Conservation (phyloP, 2,888 invertebrate genomes). For the Plusia festucae region DNA sequence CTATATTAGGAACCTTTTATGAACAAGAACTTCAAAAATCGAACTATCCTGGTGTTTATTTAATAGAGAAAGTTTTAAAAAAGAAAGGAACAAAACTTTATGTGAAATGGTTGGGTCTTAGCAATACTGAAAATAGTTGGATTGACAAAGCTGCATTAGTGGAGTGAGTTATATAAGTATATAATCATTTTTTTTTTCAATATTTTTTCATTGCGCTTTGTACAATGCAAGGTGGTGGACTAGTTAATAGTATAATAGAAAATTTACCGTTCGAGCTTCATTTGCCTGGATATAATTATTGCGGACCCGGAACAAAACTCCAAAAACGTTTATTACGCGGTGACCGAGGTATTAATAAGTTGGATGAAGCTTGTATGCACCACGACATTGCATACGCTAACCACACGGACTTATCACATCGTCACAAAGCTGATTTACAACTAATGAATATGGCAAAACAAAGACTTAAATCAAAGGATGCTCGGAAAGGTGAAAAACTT, state of each 20-base stretch:
- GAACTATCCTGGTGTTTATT: conserved; percentile 25
- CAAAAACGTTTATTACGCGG: neutral
- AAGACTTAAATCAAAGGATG: conserved; percentile 6
- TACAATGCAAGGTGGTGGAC: conserved; percentile 12
- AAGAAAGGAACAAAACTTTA: conserved; percentile 18
- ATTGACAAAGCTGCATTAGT: conserved; percentile 22
- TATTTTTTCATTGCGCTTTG: neutral
- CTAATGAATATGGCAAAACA: conserved; percentile 4
- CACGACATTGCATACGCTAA: conserved; percentile 2
- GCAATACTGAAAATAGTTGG: conserved; percentile 33
- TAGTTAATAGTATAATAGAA: conserved; percentile 25
- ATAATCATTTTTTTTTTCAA: neutral
- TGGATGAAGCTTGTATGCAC: too few relatives aligned
- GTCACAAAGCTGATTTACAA: conserved; percentile 9
- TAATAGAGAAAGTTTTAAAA: conserved; percentile 33
- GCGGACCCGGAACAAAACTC: neutral
- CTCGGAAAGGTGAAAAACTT: conserved; percentile 8
- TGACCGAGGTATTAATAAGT: neutral
- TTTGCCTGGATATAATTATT: conserved; percentile 5
- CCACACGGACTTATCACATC: conserved; percentile 3
- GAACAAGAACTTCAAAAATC: conserved; percentile 41
- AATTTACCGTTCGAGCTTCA: conserved; percentile 13
- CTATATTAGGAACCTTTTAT: conserved; percentile 40
- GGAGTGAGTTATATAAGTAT: neutral
- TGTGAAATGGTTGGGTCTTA: conserved; percentile 37